Conservation (phyloP, 2,888 invertebrate species). For the Mythimna vitellina region DNA sequence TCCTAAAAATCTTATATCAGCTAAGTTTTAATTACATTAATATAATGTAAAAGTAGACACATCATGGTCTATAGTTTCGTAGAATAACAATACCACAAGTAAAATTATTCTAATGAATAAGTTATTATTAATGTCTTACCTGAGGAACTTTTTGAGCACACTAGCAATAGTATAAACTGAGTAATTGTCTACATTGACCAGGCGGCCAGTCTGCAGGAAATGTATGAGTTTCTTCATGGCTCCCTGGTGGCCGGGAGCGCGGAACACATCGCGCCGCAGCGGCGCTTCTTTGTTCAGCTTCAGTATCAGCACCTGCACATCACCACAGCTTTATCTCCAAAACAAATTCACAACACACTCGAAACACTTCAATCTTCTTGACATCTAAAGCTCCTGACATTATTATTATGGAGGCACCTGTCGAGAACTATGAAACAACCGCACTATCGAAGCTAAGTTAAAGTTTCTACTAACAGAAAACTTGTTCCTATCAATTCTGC, state of each 20-base stretch:
- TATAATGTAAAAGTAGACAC: neutral
- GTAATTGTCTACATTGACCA: slow-evolving; percentile 98
- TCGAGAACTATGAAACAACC: neutral
- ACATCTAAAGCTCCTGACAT: slow-evolving; percentile 3
- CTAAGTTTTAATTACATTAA: too few relatives aligned
- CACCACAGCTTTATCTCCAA: slow-evolving; percentile 53
- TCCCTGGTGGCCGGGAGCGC: slow-evolving; percentile 98
- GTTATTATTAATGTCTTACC: slow-evolving; percentile 71
- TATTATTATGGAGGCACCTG: neutral
- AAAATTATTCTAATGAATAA: neutral
- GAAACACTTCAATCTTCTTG: slow-evolving; percentile 9
- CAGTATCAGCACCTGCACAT: slow-evolving; percentile 95
- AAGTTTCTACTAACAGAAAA: neutral
- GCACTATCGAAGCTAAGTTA: neutral
- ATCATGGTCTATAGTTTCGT: neutral
- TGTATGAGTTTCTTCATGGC: slow-evolving; percentile 98
- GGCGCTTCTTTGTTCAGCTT: slow-evolving; percentile 99
- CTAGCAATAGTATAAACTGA: slow-evolving; percentile 99
- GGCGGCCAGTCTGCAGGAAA: slow-evolving; percentile 96
- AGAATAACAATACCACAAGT: neutral
- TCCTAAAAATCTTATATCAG: neutral
- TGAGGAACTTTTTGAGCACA: slow-evolving; percentile 98
- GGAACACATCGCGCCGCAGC: slow-evolving; percentile 97
- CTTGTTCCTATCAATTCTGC: slow-evolving; percentile 3
- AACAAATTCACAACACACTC: slow-evolving; percentile 44